Base-by-base conservation (phyloP, 2,888 invertebrate species). In the Caenorhabditis zanzibari region DNA sequence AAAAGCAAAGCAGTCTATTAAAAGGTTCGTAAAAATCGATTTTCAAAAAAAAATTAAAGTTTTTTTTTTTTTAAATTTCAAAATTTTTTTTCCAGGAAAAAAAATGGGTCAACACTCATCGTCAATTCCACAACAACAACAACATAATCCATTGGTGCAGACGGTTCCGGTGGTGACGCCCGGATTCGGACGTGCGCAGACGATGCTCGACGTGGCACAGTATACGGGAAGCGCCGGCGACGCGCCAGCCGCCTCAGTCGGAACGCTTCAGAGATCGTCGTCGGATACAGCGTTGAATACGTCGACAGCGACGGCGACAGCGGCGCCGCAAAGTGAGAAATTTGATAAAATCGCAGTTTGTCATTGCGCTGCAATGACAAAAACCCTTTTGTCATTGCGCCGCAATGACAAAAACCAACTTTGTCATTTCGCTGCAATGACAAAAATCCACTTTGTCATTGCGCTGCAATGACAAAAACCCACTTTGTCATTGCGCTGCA, bases 141-240 rank as follows among this genome's bases (percentile, higher is more conserved):
- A 28, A 16, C 52, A 41, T 16, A 24, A 16, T 12, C 14, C 41
- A 1, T 14, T 14, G 24, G 44, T 41, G 26, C 47, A 26, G n/a
- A 44, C 44, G 12, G 47, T 47, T 0, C 59, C 59, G 6, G 7
- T 35, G 12, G 24, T 32, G 24, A 32, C 61, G 14, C 52, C 74
- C 1, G 63, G 64, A 14, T 69, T 82, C 38, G 52, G 41, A 59
- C 77, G 77, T 38, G 76, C 82, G 2, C 77, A 82, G 49, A 82
- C 82, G 14, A 77, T 82, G 76, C 66, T 77, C 41, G 82, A 82
- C 63, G 73, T 82, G 3, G 52, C 77, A 7, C 58, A 82, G 26
- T 24, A 24, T 12, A 38, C 38, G 12, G 38, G 38, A 38, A 38
- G 38, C 38, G 10, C 2, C 2, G 16, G 64, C 32, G 41, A 38